Conservation (phyloP, 2,113 vertebrate species). For the Cynopterus brachyotis region DNA sequence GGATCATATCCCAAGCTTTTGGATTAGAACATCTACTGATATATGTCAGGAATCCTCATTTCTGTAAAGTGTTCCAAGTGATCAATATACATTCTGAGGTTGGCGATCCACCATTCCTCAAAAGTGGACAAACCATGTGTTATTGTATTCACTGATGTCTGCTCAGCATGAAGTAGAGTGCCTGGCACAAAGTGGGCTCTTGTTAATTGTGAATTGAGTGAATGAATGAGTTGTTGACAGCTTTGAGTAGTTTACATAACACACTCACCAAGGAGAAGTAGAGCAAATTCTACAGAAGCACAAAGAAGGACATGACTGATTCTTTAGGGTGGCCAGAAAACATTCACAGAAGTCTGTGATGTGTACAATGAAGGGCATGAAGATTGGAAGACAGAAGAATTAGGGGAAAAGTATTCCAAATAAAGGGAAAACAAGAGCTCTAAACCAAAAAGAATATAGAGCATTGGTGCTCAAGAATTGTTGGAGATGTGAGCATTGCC, state of each 20-base stretch:
- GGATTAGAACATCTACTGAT: not conserved
- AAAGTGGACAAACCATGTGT: not conserved
- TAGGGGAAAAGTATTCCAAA: not conserved
- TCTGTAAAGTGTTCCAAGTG: not conserved
- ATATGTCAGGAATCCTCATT: not conserved
- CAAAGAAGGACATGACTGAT: not conserved
- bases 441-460: not conserved
- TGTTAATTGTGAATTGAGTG: not conserved
- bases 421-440: not conserved
- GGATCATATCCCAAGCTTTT: not conserved
- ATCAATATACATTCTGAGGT: not conserved
- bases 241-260: not conserved
- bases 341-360: not conserved
- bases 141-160: not conserved
- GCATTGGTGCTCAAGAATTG: fast-evolving
- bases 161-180: not conserved
- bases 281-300: not conserved
- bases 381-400: not conserved
- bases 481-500: not conserved
- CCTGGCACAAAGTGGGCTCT: not conserved
- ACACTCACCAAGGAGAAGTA: not conserved
- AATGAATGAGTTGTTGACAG: not conserved
- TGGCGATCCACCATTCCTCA: not conserved
- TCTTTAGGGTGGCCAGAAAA: not conserved
- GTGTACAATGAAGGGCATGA: not conserved